Evolutionary conservation across 2,797 vertebrate genomes (phyloP).

Genomic region (Psittacula echo): DNA sequence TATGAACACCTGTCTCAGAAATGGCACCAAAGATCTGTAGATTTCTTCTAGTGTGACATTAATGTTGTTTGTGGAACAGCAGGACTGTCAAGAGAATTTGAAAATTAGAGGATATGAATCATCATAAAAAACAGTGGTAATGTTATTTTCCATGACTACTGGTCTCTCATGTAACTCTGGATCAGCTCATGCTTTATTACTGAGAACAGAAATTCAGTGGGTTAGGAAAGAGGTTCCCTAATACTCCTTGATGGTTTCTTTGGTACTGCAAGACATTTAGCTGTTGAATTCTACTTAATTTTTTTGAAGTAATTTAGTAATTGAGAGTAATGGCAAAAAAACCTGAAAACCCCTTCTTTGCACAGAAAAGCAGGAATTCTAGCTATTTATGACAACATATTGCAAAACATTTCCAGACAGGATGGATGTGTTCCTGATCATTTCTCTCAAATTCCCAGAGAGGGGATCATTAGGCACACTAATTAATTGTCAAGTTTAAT

Average conservation of each 20-base stretch:
- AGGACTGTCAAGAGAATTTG: slow-evolving; percentile 9
- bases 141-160: slow-evolving; percentile 27
- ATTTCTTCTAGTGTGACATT: slow-evolving; percentile 23
- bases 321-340: not conserved
- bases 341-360: not conserved
- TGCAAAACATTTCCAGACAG: not conserved
- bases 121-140: slow-evolving; percentile 4
- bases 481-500: not conserved
- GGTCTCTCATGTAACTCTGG: not conserved
- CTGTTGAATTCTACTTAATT: not conserved
- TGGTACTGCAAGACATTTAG: not conserved
- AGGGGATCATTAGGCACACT: not conserved
- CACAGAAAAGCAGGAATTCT: not conserved
- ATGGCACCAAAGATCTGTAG: not conserved
- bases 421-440: not conserved
- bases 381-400: not conserved
- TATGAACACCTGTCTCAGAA: not conserved
- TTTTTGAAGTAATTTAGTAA: not conserved
- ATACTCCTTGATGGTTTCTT: not conserved
- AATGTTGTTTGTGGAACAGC: slow-evolving; percentile 22
- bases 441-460: not conserved
- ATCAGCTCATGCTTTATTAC: not conserved
- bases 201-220: not conserved
- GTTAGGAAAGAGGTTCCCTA: not conserved
- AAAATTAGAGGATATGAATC: slow-evolving; percentile 35